Base-by-base conservation (phyloP, 2,113 vertebrate species). In the Mobula hypostoma region DNA sequence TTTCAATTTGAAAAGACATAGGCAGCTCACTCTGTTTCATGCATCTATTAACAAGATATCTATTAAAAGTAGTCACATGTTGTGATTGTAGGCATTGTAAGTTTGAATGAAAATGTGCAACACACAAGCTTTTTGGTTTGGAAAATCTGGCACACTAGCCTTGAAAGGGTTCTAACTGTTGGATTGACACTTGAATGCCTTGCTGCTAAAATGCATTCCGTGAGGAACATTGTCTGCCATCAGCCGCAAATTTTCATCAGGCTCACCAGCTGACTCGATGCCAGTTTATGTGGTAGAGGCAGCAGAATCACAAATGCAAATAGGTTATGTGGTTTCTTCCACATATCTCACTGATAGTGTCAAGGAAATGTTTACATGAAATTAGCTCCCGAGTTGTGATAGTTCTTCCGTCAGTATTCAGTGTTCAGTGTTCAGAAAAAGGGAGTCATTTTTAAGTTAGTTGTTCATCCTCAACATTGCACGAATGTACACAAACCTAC, bases 301-400 rank as follows among this genome's bases (percentile, higher is more conserved):
- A 11, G 36, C 36, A 24, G n/a, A 40, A 36, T 56, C 66, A 72
- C 32, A 85, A 66, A 68, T 74, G 36, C 68, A 70, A 48, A 4
- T 72, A 72, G n/a, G 5, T 90, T 92, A n/a, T 70, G 90, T 72
- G 91, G 80, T 32, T 93, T 93, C 36, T 74, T 74, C 21, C 72
- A 56, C 40, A 66, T 17, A 63, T 32, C 66, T 66, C 15, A 32
- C 61, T 6, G 32, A 32, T 19, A 66, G 61, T 66, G 48, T 14
- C 27, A 63, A 68, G 63, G 88, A 92, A 90, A 12, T 56, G 91
- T 93, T 93, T 93, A 93, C 91, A 74, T 36, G 91, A 93, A 93
- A 76, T 93, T 40, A 56, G 91, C 56, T 93, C 91, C 85, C 7
- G 14, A 27, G 32, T 21, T 40, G 36, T 93, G 90, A 93, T 29